These are phyloP conservation scores for Euzophera pinguis DNA, from an alignment of 2,888 invertebrate genomes.

Conservation along the genomic window DNA sequence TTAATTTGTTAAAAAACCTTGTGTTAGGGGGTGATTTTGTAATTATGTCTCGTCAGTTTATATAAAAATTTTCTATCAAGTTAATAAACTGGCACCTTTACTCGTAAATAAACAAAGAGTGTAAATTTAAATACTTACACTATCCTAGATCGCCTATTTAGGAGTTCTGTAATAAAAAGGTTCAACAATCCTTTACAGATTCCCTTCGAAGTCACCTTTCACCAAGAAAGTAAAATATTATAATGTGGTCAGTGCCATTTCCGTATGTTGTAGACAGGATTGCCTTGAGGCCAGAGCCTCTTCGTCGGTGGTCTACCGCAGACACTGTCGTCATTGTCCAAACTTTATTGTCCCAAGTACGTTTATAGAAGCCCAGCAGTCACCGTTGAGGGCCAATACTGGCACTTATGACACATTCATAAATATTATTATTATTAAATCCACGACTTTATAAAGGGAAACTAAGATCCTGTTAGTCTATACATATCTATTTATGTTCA, in stretches of 20 bases:
- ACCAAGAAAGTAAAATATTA: neutral
- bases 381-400: neutral
- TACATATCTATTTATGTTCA: neutral
- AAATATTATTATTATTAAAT: constrained; percentile 15
- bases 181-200: neutral
- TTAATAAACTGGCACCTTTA: too few species aligned
- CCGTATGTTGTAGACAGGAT: constrained; percentile 1
- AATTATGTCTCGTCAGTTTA: too few species aligned
- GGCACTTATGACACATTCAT: constrained; percentile 7
- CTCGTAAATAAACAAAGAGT: too few species aligned
- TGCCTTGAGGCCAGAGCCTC: constrained; percentile 20
- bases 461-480: neutral
- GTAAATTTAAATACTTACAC: too few species aligned
- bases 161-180: too few species aligned
- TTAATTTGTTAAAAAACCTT: too few species aligned
- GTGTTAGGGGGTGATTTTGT: too few species aligned
- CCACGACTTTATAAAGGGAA: neutral
- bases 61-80: too few species aligned
- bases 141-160: too few species aligned
- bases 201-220: neutral
- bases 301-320: constrained; percentile 66
- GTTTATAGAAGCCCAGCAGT: constrained; percentile 31
- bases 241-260: neutral
- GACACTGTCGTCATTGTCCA: constrained; percentile 60
- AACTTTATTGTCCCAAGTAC: constrained; percentile 57